These are phyloP conservation scores for Sycobia sp. DNA, from an alignment of 1,140 invertebrate species.

Conservation along the genomic window DNA sequence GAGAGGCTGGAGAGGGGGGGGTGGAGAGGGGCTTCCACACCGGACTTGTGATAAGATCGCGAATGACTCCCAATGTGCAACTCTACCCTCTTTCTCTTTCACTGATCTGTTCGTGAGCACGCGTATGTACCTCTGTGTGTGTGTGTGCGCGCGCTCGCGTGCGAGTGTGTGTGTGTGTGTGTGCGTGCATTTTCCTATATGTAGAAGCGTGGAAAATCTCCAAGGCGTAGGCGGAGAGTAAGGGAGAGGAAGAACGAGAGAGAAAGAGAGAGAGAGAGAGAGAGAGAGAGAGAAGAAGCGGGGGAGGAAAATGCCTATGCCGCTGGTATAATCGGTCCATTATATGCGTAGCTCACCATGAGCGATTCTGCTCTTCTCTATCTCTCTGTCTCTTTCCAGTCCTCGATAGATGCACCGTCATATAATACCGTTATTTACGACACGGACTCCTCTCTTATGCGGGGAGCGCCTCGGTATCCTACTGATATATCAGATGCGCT, in stretches of 20 bases:
- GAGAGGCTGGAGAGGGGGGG: neutral
- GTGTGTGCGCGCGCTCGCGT: neutral
- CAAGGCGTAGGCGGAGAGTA: neutral
- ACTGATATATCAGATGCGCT: neutral
- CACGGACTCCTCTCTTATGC: neutral
- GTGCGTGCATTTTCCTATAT: neutral
- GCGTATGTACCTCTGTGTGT: neutral
- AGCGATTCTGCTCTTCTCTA: neutral
- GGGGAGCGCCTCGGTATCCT: neutral
- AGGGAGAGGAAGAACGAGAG: too few species aligned
- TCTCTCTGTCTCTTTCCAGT: neutral
- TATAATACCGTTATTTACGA: conserved; percentile 22
- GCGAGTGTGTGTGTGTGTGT: neutral
- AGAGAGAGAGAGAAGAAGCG: neutral
- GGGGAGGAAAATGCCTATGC: neutral
- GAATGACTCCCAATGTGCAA: conserved; percentile 5
- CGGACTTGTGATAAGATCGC: conserved; percentile 15
- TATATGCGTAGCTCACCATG: conserved; percentile 22
- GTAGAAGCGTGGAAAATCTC: conserved; percentile 5
- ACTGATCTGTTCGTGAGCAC: too few species aligned
- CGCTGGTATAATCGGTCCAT: conserved; percentile 3
- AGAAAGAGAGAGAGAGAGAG: neutral
- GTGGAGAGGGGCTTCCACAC: neutral
- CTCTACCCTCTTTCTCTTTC: neutral
- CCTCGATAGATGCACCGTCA: too few species aligned